Base-by-base conservation (phyloP, 1,140 invertebrate species). In the Anastrepha obliqua region DNA sequence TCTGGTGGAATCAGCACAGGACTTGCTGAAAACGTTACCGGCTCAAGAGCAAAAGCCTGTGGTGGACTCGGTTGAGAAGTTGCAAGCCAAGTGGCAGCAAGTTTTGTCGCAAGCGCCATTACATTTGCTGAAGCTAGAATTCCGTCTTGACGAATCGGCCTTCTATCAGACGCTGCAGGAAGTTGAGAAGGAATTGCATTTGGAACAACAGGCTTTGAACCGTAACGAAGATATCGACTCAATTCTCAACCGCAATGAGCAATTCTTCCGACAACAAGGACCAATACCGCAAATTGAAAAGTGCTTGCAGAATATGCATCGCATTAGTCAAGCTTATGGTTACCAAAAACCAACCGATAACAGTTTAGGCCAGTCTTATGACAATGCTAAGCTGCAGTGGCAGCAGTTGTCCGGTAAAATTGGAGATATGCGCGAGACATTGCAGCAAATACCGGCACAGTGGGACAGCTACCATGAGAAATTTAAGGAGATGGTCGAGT, bases 121-220 rank as follows among this genome's bases (percentile, higher is more conserved):
- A 42, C 97, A 98, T 94, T 94, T 98, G 44, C 96, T 98, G 94
- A 95, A 96, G 89, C 94, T 98, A n/a, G 98, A 99, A 93, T 99
- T 99, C 93, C 94, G 96, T 17, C 92, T 98, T 6, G 97, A 98
- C 88, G 97, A 99, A 93, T 95, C 96, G 17, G 96, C 96, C 2
- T 98, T 98, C 93, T 95, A 96, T 86, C 96, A 98, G 87, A 97
- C 97, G 88, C 94, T 99, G 55, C 97, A 98, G 90, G 97, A 98
- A 89, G 97, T 98, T 87, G 97, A 99, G 91, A 97, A 97, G 90
- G 97, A 98, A 92, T 95, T 98, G n/a, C 96, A 95, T 88, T 94
- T 96, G 60, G 97, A 98, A 91, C 96, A 98, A 89, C 96, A 98
- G 91, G 96, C 97, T 1, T 96, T 98, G 62, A 97, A 96, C 89